Percentiles rank a stretch among this genome's conserved stretches.
phyloP scores from a whole-genome alignment of 2,797 vertebrate genomes.

The Margarornis squamiger region DNA sequence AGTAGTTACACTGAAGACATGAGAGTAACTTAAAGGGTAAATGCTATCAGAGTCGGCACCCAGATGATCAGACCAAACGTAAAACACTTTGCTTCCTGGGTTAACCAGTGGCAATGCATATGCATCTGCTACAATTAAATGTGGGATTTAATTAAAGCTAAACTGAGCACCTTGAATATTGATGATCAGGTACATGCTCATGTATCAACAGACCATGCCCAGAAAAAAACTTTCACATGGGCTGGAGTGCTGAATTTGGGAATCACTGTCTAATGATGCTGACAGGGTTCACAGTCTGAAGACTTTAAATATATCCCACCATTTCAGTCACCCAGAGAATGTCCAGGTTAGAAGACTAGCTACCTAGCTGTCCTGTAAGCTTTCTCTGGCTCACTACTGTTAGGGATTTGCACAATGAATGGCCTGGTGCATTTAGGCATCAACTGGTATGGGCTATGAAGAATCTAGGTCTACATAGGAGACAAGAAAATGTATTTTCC shows the following conservation, averaged over 20 bases:
- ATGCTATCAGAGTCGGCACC: background rate
- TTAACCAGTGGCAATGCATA: background rate
- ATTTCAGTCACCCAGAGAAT: background rate
- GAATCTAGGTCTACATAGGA: background rate
- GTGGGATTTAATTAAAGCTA: background rate
- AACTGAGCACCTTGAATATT: background rate
- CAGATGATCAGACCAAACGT: background rate
- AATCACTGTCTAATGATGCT: background rate
- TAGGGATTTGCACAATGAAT: background rate
- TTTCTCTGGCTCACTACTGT: background rate
- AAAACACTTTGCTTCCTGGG: background rate
- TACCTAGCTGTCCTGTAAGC: background rate
- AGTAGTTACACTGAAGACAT: background rate
- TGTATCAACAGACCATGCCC: background rate
- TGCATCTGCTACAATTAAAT: background rate
- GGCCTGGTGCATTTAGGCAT: background rate
- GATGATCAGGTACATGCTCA: background rate
- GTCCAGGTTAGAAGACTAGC: background rate
- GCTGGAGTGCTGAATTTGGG: background rate
- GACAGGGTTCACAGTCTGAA: background rate
- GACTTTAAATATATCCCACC: background rate
- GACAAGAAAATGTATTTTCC: background rate
- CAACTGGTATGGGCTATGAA: background rate
- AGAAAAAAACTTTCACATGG: background rate
- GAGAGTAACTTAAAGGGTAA: background rate